Evolutionary conservation across 2,888 invertebrate genomes (phyloP).

Genomic region (Aquatica leii): DNA sequence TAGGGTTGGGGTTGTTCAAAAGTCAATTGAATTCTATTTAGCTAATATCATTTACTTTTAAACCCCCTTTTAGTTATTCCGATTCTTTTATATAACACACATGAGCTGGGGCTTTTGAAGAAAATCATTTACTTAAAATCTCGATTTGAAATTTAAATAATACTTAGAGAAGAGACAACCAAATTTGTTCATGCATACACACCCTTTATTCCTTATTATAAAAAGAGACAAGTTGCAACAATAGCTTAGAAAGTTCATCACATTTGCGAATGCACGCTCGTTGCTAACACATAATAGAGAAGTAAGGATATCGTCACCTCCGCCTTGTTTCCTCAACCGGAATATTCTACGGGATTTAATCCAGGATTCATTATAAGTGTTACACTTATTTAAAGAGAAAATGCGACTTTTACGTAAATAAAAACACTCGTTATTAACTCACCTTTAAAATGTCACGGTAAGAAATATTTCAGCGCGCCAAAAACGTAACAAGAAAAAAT

Average conservation of each 20-base stretch:
- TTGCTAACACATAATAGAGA: slow-evolving; percentile 40
- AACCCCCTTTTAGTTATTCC: slow-evolving; percentile 7
- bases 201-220: slow-evolving; percentile 18
- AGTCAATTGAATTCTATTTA: slow-evolving; percentile 48
- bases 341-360: slow-evolving; percentile 53
- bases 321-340: slow-evolving; percentile 45
- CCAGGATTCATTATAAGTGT: slow-evolving; percentile 54
- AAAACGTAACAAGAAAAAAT: neutral
- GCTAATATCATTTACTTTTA: slow-evolving; percentile 41
- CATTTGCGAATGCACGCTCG: slow-evolving; percentile 42
- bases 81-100: slow-evolving; percentile 14
- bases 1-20: slow-evolving; percentile 41
- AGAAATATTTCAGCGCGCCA: neutral
- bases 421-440: neutral
- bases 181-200: slow-evolving; percentile 16
- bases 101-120: slow-evolving; percentile 6
- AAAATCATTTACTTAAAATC: slow-evolving; percentile 17
- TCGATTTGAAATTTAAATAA: slow-evolving; percentile 4
- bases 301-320: slow-evolving; percentile 52
- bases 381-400: slow-evolving; percentile 43
- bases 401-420: neutral
- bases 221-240: slow-evolving; percentile 17
- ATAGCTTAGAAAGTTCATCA: slow-evolving; percentile 40
- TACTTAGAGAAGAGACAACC: neutral
- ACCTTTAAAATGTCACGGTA: neutral